A percentile compares a stretch with the other conserved stretches of the same genome.
These are phyloP conservation scores for Forbesichthys agassizii DNA, from an alignment of 2,113 vertebrate species.

Conservation along the genomic window DNA sequence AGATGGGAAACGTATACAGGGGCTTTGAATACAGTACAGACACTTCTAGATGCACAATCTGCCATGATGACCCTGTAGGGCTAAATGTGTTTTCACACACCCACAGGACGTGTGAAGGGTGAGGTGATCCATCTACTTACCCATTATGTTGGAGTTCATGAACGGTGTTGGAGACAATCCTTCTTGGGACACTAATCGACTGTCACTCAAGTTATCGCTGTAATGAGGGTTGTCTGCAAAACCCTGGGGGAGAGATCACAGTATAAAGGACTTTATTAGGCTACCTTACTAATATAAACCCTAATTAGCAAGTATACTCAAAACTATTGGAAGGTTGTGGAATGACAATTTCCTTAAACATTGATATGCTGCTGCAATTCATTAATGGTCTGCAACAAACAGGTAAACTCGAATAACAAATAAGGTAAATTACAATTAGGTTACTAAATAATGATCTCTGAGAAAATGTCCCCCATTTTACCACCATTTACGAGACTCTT, in stretches of 20 bases:
- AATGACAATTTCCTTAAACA: slow-evolving; percentile 52
- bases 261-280: slow-evolving; percentile 89
- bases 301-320: slow-evolving; percentile 78
- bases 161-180: slow-evolving; percentile 98
- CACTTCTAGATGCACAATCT: slow-evolving; percentile 66
- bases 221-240: slow-evolving; percentile 98
- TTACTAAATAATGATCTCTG: not conserved
- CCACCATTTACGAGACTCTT: not conserved
- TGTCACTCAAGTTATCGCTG: slow-evolving; percentile 96
- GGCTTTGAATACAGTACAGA: slow-evolving; percentile 27
- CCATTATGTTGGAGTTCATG: slow-evolving; percentile 97
- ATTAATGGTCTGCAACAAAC: not conserved
- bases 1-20: slow-evolving; percentile 34
- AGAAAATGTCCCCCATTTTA: not conserved
- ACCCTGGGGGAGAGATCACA: slow-evolving; percentile 90
- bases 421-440: too few relatives aligned
- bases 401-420: too few relatives aligned
- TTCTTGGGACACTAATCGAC: slow-evolving; percentile 97
- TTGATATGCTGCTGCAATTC: not conserved
- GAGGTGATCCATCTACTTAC: slow-evolving; percentile 89
- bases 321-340: slow-evolving; percentile 72
- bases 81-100: slow-evolving; percentile 39
- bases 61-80: slow-evolving; percentile 59
- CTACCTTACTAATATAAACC: slow-evolving; percentile 82
- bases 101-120: slow-evolving; percentile 75